These are phyloP conservation scores for Dicranocentrus wangi DNA, from an alignment of 2,888 invertebrate genomes.

Conservation along the genomic window DNA sequence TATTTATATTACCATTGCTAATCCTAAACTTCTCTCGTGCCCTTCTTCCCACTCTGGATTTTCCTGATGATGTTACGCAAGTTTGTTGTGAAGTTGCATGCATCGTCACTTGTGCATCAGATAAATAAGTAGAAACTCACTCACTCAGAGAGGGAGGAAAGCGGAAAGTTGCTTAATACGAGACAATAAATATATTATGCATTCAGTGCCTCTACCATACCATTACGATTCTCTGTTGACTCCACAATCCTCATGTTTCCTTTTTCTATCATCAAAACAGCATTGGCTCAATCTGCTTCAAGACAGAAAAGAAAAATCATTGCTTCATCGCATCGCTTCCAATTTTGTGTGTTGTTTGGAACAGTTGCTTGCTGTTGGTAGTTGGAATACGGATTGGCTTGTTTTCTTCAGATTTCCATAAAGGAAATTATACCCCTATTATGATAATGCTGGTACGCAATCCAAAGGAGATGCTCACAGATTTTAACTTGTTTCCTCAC, in stretches of 20 bases:
- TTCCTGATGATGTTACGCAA: background rate
- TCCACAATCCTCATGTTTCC: slow-evolving; percentile 43
- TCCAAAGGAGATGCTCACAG: background rate
- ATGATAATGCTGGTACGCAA: background rate
- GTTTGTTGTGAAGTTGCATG: background rate
- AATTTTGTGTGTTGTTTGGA: no score
- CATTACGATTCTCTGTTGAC: slow-evolving; percentile 25
- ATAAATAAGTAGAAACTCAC: no score
- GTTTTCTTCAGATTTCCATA: slow-evolving; percentile 15
- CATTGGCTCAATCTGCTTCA: slow-evolving; percentile 38
- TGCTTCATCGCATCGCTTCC: slow-evolving; percentile 1
- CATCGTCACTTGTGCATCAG: background rate
- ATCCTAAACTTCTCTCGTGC: background rate
- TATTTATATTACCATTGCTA: background rate
- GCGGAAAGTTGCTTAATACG: slow-evolving; percentile 24
- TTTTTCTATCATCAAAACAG: slow-evolving; percentile 28
- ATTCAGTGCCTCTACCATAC: slow-evolving; percentile 32
- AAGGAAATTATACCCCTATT: slow-evolving; percentile 11
- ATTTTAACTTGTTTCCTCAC: slow-evolving; percentile 17
- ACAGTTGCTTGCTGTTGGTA: no score
- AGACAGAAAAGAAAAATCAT: slow-evolving; percentile 28
- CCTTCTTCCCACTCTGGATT: background rate
- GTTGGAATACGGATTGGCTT: no score
- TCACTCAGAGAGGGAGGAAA: background rate
- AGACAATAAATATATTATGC: slow-evolving; percentile 51